A percentile compares a stretch with the other conserved stretches of the same genome.
Conservation (phyloP, 2,113 vertebrate genomes). For the Rafetus swinhoei region DNA sequence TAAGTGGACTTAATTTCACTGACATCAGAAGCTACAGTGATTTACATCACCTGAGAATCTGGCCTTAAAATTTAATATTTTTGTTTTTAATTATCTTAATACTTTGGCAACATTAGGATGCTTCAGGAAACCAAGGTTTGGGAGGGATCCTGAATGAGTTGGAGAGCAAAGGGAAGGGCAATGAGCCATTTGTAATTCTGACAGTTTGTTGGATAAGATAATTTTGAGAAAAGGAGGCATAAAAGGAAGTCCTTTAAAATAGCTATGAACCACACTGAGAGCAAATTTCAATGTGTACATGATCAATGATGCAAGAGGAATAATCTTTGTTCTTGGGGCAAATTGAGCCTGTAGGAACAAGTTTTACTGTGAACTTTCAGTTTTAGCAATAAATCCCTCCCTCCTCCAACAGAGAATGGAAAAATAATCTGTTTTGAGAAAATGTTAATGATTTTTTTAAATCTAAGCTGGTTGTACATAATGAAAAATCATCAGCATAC, state of each 20-base stretch:
- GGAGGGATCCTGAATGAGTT: constrained; percentile 34
- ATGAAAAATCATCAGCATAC: constrained; percentile 55
- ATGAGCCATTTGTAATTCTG: constrained; percentile 5
- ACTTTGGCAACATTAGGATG: neutral
- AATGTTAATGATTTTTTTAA: neutral
- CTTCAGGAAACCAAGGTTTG: constrained; percentile 13
- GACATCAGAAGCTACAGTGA: constrained; percentile 36
- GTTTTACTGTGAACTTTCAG: neutral
- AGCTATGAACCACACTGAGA: neutral
- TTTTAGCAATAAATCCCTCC: neutral
- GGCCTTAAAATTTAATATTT: constrained; percentile 14
- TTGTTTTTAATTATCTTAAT: neutral
- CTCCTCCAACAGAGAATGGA: neutral
- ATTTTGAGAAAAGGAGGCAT: neutral
- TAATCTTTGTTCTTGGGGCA: neutral
- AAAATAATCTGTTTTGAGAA: neutral
- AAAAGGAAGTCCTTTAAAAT: neutral
- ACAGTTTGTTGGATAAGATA: neutral
- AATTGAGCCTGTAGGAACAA: neutral
- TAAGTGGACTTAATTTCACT: constrained; percentile 31
- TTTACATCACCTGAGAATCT: constrained; percentile 61
- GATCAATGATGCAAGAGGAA: neutral
- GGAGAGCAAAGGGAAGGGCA: constrained; percentile 26
- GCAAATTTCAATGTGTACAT: neutral
- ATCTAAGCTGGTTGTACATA: constrained; percentile 27